phyloP scores from a whole-genome alignment of 2,797 vertebrate genomes.

The Lates japonicus region DNA sequence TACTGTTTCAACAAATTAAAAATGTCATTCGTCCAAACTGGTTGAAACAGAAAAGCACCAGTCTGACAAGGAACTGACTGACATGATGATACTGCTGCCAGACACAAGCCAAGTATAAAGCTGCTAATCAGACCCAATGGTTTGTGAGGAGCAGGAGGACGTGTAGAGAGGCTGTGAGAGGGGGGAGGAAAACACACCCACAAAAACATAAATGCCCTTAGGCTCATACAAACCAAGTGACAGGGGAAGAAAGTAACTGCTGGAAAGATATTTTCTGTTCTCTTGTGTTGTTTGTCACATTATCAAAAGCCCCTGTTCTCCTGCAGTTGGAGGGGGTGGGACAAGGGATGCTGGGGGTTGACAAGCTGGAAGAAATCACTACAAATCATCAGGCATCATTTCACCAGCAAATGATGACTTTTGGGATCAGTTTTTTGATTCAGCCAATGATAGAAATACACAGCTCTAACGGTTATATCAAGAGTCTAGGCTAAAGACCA shows the following conservation, averaged over 20 bases:
- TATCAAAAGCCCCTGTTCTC: conserved; percentile 1
- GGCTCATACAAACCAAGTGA: background rate
- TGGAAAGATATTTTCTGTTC: background rate
- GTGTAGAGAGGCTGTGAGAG: conserved; percentile 9
- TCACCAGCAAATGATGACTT: background rate
- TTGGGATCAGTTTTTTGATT: background rate
- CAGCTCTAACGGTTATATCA: background rate
- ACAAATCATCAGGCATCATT: background rate
- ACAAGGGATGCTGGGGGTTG: background rate
- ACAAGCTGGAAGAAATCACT: conserved; percentile 1
- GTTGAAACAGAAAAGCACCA: background rate
- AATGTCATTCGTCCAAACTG: background rate
- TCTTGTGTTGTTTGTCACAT: conserved; percentile 19
- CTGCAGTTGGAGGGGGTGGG: background rate
- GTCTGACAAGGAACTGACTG: background rate
- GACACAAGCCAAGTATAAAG: conserved; percentile 8
- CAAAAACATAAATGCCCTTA: conserved; percentile 21
- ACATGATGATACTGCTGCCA: conserved; percentile 17
- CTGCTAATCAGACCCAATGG: conserved; percentile 31
- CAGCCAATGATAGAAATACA: too few relatives aligned
- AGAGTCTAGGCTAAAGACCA: background rate
- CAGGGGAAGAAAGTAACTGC: conserved; percentile 6
- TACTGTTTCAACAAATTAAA: background rate
- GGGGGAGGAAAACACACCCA: conserved; percentile 26
- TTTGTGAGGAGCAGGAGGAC: conserved; percentile 5